Conservation (phyloP, 2,888 invertebrate genomes). For the Lycia hirtaria region DNA sequence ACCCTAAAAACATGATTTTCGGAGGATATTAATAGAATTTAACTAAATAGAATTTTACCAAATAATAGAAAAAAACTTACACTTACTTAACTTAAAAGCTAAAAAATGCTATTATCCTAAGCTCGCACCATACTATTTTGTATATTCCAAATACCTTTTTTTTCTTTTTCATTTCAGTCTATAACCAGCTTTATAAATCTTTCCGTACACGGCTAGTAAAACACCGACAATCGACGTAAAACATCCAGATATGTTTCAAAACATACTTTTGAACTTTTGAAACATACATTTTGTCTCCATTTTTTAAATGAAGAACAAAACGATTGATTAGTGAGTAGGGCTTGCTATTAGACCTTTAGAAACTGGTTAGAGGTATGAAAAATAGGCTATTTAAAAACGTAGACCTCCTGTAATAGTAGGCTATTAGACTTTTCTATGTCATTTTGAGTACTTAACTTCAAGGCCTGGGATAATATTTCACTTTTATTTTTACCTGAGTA, state of each 20-base stretch:
- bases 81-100: no score
- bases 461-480: not conserved
- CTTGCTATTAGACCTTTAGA: not conserved
- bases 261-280: no score
- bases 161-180: no score
- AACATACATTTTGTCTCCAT: no score
- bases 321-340: not conserved
- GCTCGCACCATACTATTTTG: no score
- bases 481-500: not conserved
- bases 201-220: not conserved
- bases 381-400: not conserved
- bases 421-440: conserved; percentile 3
- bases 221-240: not conserved
- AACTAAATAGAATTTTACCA: no score
- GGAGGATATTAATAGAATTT: no score
- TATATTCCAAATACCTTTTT: no score
- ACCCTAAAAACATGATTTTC: no score
- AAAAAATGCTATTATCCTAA: no score
- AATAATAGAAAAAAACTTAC: no score
- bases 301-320: conserved; percentile 7
- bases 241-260: not conserved
- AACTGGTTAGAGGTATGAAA: not conserved
- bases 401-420: not conserved
- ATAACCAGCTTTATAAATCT: no score
- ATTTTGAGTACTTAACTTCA: not conserved